These are phyloP conservation scores for Choreutis nemorana DNA, from an alignment of 2,888 invertebrate species.

Conservation along the genomic window DNA sequence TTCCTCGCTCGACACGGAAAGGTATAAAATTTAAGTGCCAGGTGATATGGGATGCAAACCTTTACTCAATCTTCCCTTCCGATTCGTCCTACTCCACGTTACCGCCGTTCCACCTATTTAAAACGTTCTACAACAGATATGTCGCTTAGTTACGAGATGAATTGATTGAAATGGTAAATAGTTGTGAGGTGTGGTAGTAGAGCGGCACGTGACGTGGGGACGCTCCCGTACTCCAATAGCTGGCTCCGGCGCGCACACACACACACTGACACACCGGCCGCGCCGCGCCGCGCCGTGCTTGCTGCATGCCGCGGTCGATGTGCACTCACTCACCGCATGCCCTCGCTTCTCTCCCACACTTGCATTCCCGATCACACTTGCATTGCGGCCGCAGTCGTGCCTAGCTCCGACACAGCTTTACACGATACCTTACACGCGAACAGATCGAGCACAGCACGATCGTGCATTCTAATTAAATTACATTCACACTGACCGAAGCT, in stretches of 20 bases:
- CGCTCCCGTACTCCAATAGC: slow-evolving; percentile 43
- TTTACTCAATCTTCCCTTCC: slow-evolving; percentile 50
- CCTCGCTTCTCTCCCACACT: slow-evolving; percentile 53
- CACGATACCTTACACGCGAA: slow-evolving; percentile 60
- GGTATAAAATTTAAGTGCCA: slow-evolving; percentile 64
- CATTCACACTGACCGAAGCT: slow-evolving; percentile 42
- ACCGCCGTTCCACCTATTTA: slow-evolving; percentile 33
- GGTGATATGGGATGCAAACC: slow-evolving; percentile 66
- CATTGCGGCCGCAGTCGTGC: slow-evolving; percentile 31
- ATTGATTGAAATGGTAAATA: too few species aligned
- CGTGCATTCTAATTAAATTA: slow-evolving; percentile 21
- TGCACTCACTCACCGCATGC: slow-evolving; percentile 57
- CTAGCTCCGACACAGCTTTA: slow-evolving; percentile 53
- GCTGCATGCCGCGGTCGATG: slow-evolving; percentile 54
- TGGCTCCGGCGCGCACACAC: slow-evolving; percentile 65
- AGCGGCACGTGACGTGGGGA: slow-evolving; percentile 22
- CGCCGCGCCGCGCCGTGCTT: slow-evolving; percentile 37
- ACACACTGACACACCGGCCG: slow-evolving; percentile 35
- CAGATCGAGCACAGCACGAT: slow-evolving; percentile 55
- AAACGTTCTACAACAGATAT: too few species aligned
- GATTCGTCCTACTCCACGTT: slow-evolving; percentile 40
- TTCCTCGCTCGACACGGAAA: slow-evolving; percentile 65
- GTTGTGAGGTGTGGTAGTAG: too few species aligned
- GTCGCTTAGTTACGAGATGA: too few species aligned
- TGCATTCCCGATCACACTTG: slow-evolving; percentile 65